A percentile compares a stretch with the other conserved stretches of the same genome.
Evolutionary conservation across 2,797 vertebrate genomes (phyloP).

Genomic region (Acrocephalus scirpaceus): DNA sequence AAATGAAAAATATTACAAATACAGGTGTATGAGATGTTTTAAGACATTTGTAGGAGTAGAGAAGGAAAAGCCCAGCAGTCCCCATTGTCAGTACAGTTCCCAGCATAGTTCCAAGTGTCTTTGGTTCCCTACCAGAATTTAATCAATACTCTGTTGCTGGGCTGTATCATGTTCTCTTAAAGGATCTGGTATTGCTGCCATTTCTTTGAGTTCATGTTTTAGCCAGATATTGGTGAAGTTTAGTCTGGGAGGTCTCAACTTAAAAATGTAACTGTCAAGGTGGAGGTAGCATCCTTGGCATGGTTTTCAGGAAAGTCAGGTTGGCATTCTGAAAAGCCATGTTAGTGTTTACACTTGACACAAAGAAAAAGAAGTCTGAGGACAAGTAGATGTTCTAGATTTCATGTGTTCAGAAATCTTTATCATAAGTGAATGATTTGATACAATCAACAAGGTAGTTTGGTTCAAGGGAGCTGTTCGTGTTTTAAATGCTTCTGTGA

Average conservation of each 20-base stretch:
- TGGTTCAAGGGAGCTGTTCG: background rate
- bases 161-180: background rate
- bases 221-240: background rate
- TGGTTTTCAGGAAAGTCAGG: background rate
- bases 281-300: background rate
- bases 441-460: background rate
- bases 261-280: background rate
- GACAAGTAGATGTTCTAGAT: background rate
- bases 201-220: background rate
- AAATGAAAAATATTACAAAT: background rate
- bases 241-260: background rate
- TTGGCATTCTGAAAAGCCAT: background rate
- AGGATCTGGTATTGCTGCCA: background rate
- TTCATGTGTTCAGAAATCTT: background rate
- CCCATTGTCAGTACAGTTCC: background rate
- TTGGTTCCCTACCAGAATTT: background rate
- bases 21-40: background rate
- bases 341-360: background rate
- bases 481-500: background rate
- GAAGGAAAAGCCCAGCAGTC: background rate
- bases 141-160: background rate
- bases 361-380: background rate
- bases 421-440: background rate
- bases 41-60: background rate
- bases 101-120: background rate